Percentiles rank a stretch among this genome's conserved stretches.
These are phyloP conservation scores for Drosophila aldrichi DNA, from an alignment of 2,888 invertebrate species.

Conservation along the genomic window DNA sequence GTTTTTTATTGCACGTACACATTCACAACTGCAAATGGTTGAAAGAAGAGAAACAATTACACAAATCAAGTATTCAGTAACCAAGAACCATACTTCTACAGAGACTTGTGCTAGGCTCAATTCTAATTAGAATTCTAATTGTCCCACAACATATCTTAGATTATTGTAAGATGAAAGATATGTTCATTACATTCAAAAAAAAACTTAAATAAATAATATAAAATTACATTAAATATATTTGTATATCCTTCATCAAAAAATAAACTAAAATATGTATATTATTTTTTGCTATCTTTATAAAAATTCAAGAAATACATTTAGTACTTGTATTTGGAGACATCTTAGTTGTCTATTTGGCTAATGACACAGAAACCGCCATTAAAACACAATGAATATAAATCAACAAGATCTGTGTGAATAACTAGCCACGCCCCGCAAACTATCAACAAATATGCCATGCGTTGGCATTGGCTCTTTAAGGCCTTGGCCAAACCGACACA, in stretches of 20 bases:
- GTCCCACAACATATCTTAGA: not conserved
- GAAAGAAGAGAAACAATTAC: not conserved
- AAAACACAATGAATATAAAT: conserved; percentile 50
- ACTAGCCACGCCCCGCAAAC: conserved; percentile 45
- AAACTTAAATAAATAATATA: too few species aligned
- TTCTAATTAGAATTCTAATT: not conserved
- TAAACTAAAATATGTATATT: too few species aligned
- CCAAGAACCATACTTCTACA: not conserved
- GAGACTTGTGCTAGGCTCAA: not conserved
- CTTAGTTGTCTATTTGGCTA: not conserved
- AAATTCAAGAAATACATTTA: too few species aligned
- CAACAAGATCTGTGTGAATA: conserved; percentile 26
- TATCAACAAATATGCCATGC: conserved; percentile 30
- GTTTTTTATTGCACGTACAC: not conserved
- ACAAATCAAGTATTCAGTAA: not conserved
- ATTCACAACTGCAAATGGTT: not conserved
- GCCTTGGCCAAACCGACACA: conserved; percentile 35
- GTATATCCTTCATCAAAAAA: too few species aligned
- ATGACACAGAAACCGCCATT: conserved; percentile 3
- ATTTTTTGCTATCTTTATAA: too few species aligned
- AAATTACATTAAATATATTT: too few species aligned
- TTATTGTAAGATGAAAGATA: not conserved
- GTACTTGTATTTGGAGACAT: too few species aligned
- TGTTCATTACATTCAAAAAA: too few species aligned
- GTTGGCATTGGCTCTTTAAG: conserved; percentile 34